Conservation (phyloP, 1,140 invertebrate genomes). For the Heliconius himera region DNA sequence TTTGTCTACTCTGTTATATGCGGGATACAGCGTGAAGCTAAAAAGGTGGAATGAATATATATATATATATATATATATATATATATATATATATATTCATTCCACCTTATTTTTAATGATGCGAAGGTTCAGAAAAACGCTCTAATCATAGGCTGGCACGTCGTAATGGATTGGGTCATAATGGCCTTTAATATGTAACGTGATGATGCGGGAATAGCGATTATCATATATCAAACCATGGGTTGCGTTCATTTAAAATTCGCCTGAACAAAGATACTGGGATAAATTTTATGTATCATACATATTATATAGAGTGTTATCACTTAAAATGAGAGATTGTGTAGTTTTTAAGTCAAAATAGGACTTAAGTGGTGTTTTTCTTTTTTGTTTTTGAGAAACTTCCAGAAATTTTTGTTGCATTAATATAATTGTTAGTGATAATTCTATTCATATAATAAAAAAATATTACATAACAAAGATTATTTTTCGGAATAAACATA, state of each 20-base stretch:
- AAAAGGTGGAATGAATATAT: no score
- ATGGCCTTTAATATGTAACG: slow-evolving; percentile 6
- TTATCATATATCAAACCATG: neutral
- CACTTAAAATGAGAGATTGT: neutral
- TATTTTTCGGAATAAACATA: no score
- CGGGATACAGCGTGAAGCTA: no score
- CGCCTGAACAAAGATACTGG: neutral
- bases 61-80: no score
- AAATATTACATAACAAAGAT: no score
- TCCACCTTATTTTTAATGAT: neutral
- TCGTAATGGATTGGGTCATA: slow-evolving; percentile 8
- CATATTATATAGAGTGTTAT: neutral
- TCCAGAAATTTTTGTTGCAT: neutral
- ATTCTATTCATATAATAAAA: no score
- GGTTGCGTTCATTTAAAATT: slow-evolving; percentile 5
- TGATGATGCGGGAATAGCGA: slow-evolving; percentile 7
- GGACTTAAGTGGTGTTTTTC: neutral
- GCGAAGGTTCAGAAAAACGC: neutral
- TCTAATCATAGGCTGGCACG: neutral
- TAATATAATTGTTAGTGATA: no score
- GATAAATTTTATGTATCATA: neutral
- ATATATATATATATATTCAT: no score
- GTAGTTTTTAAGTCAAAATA: neutral
- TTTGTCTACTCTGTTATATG: no score
- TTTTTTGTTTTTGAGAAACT: neutral